Conservation (phyloP, 2,888 invertebrate species). For the Argyresthia goedartella region DNA sequence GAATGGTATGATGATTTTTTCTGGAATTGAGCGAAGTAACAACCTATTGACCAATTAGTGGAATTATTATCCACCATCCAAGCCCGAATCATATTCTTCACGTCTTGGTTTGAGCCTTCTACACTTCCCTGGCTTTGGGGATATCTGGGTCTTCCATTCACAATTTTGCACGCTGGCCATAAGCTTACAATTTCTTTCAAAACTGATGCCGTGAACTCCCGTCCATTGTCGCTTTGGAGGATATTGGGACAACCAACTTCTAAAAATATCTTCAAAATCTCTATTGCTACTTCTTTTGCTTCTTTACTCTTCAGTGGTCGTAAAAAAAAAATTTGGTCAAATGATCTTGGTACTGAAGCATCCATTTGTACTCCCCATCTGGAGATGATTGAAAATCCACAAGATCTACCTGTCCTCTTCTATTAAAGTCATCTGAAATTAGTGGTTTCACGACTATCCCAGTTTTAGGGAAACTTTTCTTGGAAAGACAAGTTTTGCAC, state of each 20-base stretch:
- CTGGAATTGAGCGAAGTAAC: slow-evolving; percentile 19
- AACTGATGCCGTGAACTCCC: slow-evolving; percentile 14
- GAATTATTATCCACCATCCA: slow-evolving; percentile 25
- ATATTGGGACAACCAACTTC: slow-evolving; percentile 14
- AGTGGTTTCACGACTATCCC: slow-evolving; percentile 22
- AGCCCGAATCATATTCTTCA: slow-evolving; percentile 19
- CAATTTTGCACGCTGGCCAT: slow-evolving; percentile 17
- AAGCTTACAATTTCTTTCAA: slow-evolving; percentile 14
- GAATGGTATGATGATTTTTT: slow-evolving; percentile 19
- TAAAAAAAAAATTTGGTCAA: slow-evolving; percentile 26
- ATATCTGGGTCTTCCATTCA: slow-evolving; percentile 14
- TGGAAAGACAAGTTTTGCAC: slow-evolving; percentile 15
- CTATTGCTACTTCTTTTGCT: slow-evolving; percentile 21
- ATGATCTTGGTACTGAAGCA: slow-evolving; percentile 29
- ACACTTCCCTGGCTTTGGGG: slow-evolving; percentile 14
- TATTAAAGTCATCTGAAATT: slow-evolving; percentile 20
- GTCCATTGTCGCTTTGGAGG: slow-evolving; percentile 7
- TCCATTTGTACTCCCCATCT: slow-evolving; percentile 27
- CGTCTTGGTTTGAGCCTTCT: slow-evolving; percentile 17
- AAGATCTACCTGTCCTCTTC: slow-evolving; percentile 24
- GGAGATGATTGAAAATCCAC: slow-evolving; percentile 24
- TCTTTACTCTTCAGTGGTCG: slow-evolving; percentile 20
- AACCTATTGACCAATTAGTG: slow-evolving; percentile 21
- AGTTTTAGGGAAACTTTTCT: slow-evolving; percentile 15
- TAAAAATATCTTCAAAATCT: slow-evolving; percentile 15